Base-by-base conservation (phyloP, 2,797 vertebrate species). In the Arremon aurantiirostris region DNA sequence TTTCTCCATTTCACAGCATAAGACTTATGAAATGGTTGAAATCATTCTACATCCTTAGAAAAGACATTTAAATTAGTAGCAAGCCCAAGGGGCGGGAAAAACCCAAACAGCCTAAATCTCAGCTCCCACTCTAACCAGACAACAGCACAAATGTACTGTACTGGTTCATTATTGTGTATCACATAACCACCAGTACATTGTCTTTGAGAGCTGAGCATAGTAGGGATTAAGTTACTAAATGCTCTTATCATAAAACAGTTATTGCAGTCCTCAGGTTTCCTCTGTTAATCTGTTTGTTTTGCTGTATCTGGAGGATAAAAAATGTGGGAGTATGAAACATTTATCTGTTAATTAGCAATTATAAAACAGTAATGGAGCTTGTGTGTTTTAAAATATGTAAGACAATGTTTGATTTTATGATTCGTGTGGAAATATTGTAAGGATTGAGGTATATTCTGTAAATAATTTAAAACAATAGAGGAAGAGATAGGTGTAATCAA, bases 211-310 rank as follows among this genome's bases (percentile, higher is more conserved):
- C 59, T 46, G 52, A 79, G 41, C 34, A 34, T 46, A 50, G 59
- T 2, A 70, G 50, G 77, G 66, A 94, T 94, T 88, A 57, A 93
- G 63, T 94, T 94, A 76, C 89, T 94, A 94, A 93, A 96, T 66
- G 77, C 22, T 84, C 41, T 96, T 94, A 93, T 86, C 89, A 93
- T 76, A 91, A 92, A 96, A 73, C n/a, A 95, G 89, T 86, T 86
- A 88, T 44, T 94, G 80, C 61, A 94, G 69, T 91, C 82, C 72
- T 94, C 94, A 95, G 66, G 87, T 96, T 96, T 94, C 94, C 55
- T 42, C 91, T 70, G 76, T 35, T 93, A 96, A 91, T 96, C 87
- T 95, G 91, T 95, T 95, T 96, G 94, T 91, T 96, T 97, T 95
- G 73, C 63, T 84, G 69, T 91, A 81, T 89, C 89, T 90, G 76